These are phyloP conservation scores for Astyanax mexicanus DNA, from an alignment of 2,797 vertebrate genomes.

Conservation along the genomic window DNA sequence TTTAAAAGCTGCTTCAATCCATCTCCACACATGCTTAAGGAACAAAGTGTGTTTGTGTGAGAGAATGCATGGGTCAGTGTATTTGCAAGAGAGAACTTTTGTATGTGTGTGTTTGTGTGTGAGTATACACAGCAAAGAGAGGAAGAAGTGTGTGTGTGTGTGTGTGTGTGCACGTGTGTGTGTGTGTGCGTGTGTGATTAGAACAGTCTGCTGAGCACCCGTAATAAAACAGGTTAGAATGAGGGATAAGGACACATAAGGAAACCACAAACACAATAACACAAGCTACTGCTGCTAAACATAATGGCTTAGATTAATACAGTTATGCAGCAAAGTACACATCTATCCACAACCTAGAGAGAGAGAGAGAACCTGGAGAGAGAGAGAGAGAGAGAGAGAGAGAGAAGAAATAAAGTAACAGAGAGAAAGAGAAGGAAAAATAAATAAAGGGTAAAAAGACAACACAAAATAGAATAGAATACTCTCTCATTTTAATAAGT, in stretches of 20 bases:
- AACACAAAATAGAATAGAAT: too few relatives aligned
- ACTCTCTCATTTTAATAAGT: too few relatives aligned
- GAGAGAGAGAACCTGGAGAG: conserved; percentile 20
- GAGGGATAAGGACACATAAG: conserved; percentile 18
- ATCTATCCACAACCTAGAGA: background rate
- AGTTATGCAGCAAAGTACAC: conserved; percentile 9
- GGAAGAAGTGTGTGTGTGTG: conserved; percentile 4
- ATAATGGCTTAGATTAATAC: conserved; percentile 21
- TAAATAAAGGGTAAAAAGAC: background rate
- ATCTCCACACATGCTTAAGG: conserved; percentile 47
- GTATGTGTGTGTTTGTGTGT: conserved; percentile 24
- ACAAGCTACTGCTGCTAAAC: conserved; percentile 17
- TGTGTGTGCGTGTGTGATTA: conserved; percentile 33
- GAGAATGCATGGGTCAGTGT: conserved; percentile 26
- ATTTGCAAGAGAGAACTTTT: conserved; percentile 19
- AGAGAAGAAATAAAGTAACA: background rate
- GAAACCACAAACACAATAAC: conserved; percentile 33
- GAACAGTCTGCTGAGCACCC: conserved; percentile 43
- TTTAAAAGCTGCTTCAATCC: conserved; percentile 53
- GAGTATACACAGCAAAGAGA: too few relatives aligned
- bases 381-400: background rate
- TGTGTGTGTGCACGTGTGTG: conserved; percentile 19
- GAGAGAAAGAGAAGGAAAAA: background rate
- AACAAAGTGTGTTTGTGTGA: conserved; percentile 39
- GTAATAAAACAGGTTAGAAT: conserved; percentile 46